These are phyloP conservation scores for Cyclophora albipunctata DNA, from an alignment of 2,888 invertebrate species.

Conservation along the genomic window DNA sequence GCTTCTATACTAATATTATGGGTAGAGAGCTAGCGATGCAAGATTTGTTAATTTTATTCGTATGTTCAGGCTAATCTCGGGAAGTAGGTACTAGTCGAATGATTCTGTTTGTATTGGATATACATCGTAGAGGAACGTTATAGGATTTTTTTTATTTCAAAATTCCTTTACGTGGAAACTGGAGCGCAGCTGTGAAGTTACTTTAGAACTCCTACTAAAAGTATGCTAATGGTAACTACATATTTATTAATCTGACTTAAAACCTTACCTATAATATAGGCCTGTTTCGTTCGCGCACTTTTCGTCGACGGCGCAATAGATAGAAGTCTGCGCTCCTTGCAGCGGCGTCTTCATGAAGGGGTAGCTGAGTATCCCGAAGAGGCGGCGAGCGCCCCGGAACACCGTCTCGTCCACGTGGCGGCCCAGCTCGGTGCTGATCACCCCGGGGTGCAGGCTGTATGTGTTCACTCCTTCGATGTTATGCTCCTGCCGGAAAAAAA, in stretches of 20 bases:
- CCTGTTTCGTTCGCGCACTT: slow-evolving; percentile 78
- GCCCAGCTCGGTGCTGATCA: slow-evolving; percentile 83
- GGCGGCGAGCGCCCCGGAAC: slow-evolving; percentile 60
- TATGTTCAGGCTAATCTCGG: too few species aligned
- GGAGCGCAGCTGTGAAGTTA: too few species aligned
- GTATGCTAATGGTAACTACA: too few species aligned
- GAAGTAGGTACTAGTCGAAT: too few species aligned
- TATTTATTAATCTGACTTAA: too few species aligned
- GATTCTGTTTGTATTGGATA: too few species aligned
- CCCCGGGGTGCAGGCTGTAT: slow-evolving; percentile 83
- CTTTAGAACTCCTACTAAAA: too few species aligned
- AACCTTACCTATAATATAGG: slow-evolving; percentile 70
- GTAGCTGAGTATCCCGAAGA: slow-evolving; percentile 43
- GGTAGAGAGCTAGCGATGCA: too few species aligned
- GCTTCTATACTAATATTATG: too few species aligned
- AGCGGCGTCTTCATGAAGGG: slow-evolving; percentile 75
- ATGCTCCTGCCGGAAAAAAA: slow-evolving; percentile 34
- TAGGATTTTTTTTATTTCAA: neutral
- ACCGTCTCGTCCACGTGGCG: slow-evolving; percentile 75
- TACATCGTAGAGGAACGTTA: too few species aligned
- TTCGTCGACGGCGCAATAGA: slow-evolving; percentile 82
- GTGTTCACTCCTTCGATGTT: slow-evolving; percentile 76
- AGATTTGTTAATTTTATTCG: too few species aligned
- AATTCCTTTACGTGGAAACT: too few species aligned
- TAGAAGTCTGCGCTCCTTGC: slow-evolving; percentile 84